Percentiles rank a stretch among this genome's conserved stretches.
Conservation (phyloP, 2,888 invertebrate genomes). For the Polymixis lichenea region DNA sequence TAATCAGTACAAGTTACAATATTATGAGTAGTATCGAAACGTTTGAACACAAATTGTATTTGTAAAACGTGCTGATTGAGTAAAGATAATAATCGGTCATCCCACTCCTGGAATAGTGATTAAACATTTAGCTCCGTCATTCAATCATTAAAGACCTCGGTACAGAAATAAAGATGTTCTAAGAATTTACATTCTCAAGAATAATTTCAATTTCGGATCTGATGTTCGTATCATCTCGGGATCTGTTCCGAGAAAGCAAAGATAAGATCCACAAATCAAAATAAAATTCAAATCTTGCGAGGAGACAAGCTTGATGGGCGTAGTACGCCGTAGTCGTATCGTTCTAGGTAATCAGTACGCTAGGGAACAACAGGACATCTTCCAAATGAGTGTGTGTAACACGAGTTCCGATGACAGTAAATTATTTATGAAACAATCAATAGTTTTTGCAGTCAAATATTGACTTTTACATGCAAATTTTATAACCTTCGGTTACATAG, state of each 20-base stretch:
- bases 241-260: conserved; percentile 1
- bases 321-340: conserved; percentile 11
- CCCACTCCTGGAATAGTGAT: background rate
- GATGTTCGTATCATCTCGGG: background rate
- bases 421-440: background rate
- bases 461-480: too few relatives aligned
- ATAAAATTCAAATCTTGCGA: conserved; percentile 8
- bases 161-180: background rate
- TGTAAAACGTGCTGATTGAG: background rate
- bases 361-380: background rate
- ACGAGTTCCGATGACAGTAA: background rate
- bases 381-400: background rate
- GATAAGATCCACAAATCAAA: background rate
- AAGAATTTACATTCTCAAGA: background rate
- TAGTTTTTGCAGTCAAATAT: too few relatives aligned
- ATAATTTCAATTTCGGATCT: background rate
- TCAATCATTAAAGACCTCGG: background rate
- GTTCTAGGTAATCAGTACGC: conserved; percentile 31
- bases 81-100: background rate
- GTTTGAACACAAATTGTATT: background rate
- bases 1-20: background rate
- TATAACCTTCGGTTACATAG: too few relatives aligned
- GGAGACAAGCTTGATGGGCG: conserved; percentile 10
- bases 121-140: background rate
- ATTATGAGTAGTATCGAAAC: conserved; percentile 3